Percentiles rank a stretch among this genome's conserved stretches.
phyloP scores from a whole-genome alignment of 2,113 vertebrate genomes.

The Percopsis transmontana region DNA sequence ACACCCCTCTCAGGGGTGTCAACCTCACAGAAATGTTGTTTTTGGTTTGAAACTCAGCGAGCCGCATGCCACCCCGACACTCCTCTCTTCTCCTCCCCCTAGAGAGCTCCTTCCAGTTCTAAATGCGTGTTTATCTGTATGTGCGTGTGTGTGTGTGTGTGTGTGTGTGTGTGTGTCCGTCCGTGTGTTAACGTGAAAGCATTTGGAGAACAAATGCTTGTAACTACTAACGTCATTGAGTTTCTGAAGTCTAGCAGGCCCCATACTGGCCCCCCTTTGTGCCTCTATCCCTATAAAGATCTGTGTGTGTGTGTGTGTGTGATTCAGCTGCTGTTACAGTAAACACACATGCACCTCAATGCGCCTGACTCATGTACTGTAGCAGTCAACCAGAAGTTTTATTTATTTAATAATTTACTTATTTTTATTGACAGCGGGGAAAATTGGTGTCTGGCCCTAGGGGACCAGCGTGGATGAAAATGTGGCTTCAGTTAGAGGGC shows the following conservation, averaged over 20 bases:
- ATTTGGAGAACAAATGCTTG: no score
- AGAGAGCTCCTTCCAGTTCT: no score
- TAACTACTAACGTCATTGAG: no score
- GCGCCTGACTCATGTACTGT: constrained; percentile 61
- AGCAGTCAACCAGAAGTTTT: constrained; percentile 32
- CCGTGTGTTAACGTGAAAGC: neutral
- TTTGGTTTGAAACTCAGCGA: no score
- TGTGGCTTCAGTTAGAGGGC: constrained; percentile 62
- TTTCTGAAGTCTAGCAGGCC: no score
- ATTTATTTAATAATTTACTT: constrained; percentile 52
- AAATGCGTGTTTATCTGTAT: no score
- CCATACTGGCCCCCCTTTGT: no score
- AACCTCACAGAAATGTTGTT: no score
- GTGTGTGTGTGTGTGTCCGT: neutral
- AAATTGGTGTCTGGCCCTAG: constrained; percentile 67
- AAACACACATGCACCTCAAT: constrained; percentile 38
- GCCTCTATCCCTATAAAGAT: no score
- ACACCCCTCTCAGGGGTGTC: no score
- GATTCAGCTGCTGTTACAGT: constrained; percentile 19
- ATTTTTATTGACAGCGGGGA: constrained; percentile 65
- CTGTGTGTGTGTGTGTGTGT: neutral
- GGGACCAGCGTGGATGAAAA: constrained; percentile 41
- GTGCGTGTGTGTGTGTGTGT: neutral
- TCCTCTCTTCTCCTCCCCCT: no score
- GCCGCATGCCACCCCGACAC: no score